These are phyloP conservation scores for Oenanthe melanoleuca DNA, from an alignment of 2,113 vertebrate genomes.

Conservation along the genomic window DNA sequence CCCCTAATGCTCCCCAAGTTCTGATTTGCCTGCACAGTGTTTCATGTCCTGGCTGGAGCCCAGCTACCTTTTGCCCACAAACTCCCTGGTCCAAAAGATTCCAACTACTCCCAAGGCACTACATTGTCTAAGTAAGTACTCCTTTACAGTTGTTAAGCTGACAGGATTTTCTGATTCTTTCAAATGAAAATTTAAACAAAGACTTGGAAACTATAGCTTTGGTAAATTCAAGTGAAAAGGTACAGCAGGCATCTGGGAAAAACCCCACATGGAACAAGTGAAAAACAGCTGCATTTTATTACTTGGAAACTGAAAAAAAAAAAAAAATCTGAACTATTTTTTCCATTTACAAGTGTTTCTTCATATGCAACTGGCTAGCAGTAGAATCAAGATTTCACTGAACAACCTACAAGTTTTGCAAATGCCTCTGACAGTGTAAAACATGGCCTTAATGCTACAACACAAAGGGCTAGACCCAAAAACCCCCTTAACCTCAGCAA, in stretches of 20 bases:
- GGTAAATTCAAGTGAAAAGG: not conserved
- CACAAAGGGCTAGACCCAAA: not conserved
- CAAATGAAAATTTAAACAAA: not conserved
- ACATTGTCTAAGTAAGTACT: not conserved
- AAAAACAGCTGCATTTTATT: not conserved
- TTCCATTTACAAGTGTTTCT: conserved; percentile 1
- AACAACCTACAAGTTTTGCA: not conserved
- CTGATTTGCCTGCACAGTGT: not conserved
- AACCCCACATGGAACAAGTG: not conserved
- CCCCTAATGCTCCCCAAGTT: not conserved
- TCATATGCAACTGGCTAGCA: not conserved
- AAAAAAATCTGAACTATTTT: not conserved
- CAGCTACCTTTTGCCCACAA: not conserved
- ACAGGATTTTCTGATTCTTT: not conserved
- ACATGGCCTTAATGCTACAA: fast-evolving
- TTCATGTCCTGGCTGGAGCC: not conserved
- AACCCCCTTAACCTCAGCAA: not conserved
- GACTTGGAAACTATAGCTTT: not conserved
- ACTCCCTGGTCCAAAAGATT: not conserved
- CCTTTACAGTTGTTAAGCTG: not conserved
- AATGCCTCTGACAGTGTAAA: not conserved
- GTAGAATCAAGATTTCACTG: not conserved
- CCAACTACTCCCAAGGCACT: not conserved
- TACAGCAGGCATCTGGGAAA: not conserved
- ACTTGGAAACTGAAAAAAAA: not conserved